These are phyloP conservation scores for Deilephila porcellus DNA, from an alignment of 2,888 invertebrate species.

Conservation along the genomic window DNA sequence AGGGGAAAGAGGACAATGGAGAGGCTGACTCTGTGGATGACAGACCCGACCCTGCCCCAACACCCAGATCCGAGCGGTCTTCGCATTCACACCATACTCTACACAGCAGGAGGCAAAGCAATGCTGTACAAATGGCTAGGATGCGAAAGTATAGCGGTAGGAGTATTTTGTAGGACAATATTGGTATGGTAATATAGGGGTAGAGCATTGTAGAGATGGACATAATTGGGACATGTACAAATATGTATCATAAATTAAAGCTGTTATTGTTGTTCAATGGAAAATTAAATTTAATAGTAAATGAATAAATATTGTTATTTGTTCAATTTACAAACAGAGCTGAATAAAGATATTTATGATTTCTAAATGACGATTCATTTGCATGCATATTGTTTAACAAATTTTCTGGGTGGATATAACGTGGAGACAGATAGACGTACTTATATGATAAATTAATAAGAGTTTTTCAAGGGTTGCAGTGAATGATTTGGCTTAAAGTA, in stretches of 20 bases:
- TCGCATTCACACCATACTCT: constrained; percentile 69
- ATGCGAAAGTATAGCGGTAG: constrained; percentile 68
- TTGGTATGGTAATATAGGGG: not conserved
- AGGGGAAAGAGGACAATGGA: constrained; percentile 55
- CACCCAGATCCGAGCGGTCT: constrained; percentile 68
- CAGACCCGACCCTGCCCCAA: constrained; percentile 56
- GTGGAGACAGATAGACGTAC: not conserved
- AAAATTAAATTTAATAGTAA: not conserved
- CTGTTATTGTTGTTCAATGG: too few relatives aligned
- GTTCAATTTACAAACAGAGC: not conserved
- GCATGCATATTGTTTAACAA: too few relatives aligned
- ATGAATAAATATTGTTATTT: not conserved
- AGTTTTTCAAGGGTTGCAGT: not conserved
- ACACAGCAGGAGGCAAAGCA: constrained; percentile 75
- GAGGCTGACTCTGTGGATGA: constrained; percentile 55
- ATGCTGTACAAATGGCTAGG: constrained; percentile 72
- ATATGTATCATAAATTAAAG: too few relatives aligned
- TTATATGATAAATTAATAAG: constrained; percentile 7
- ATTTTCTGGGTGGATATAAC: not conserved
- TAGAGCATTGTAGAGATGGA: too few relatives aligned
- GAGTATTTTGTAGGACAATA: constrained; percentile 35
- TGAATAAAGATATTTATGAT: too few relatives aligned
- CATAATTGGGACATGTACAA: too few relatives aligned
- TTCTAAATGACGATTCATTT: too few relatives aligned
- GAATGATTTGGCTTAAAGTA: too few relatives aligned